Base-by-base conservation (phyloP, 1,140 invertebrate species). In the Venustaconcha ellipsiformis region DNA sequence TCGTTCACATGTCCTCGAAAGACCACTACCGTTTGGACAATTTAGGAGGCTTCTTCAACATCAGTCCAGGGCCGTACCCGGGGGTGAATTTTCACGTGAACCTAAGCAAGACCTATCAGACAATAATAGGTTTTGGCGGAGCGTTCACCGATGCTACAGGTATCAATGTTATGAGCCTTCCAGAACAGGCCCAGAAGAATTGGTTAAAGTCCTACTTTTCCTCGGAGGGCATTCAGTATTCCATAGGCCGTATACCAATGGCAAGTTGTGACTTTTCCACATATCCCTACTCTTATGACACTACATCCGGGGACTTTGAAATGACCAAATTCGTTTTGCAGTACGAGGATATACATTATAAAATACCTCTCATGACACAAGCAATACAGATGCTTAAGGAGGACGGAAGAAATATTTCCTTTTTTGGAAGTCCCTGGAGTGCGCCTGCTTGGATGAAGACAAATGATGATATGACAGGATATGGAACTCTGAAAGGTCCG, bases 401-500 rank as follows among this genome's bases (percentile, higher is more conserved):
- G 37, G 37, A 48, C 6, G 37, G 11, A 8, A 80, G 89, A 64
- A 80, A 88, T 67, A 78, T 93, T 83, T 82, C 91, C 73, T 88
- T 96, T 2, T 90, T 96, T 74, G 93, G 92, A 0, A 92, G 93
- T 15, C 92, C 95, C 0, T 98, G 97, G 97, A 94, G 94, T 70
- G 92, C 96, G 0, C 97, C 97, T 0, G 88, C 91, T 11, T 99
- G 96, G 96, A 98, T 99, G 96, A 99, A 99, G 90, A 94, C 93
- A 0, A 96, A 94, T 82, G 90, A 94, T 30, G 89, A 87, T 67
- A 89, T 92, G 79, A 90, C 88, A 72, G 92, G 92, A 15, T 83
- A 87, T 26, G 93, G 93, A 2, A 78, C 80, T 26, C 85, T 98
- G 1, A 93, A 93, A 78, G 87, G 89, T 2, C 89, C 86, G 66